Evolutionary conservation across 2,113 vertebrate species (phyloP).

Genomic region (Ploceus nigricollis): DNA sequence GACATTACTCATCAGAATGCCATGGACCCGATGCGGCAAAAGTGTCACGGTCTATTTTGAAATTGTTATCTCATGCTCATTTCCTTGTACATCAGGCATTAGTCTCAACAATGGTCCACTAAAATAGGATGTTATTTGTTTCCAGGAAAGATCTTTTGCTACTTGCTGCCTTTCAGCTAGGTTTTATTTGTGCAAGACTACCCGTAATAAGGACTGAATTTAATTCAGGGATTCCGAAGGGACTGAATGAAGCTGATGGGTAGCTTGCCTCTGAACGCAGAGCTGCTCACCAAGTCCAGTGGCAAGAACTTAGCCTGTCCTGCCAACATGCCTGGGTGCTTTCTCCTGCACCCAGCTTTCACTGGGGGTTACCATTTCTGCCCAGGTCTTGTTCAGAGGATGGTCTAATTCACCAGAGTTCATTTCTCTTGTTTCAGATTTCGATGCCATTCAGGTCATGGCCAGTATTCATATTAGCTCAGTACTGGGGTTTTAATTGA

Average conservation of each 20-base stretch:
- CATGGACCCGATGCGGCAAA: not conserved
- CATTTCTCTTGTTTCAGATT: not conserved
- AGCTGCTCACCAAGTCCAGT: fast-evolving
- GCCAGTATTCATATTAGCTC: not conserved
- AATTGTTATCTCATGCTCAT: conserved; percentile 69
- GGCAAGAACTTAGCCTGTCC: not conserved
- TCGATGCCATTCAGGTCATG: not conserved
- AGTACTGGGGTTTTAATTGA: not conserved
- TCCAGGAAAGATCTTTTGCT: not conserved
- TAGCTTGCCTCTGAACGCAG: not conserved
- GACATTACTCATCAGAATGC: conserved; percentile 62
- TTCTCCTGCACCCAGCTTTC: not conserved
- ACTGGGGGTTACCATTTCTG: not conserved
- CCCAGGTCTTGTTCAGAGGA: not conserved
- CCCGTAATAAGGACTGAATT: not conserved
- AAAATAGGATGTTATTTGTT: conserved; percentile 40
- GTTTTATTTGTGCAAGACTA: not conserved
- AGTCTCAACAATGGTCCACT: conserved; percentile 8
- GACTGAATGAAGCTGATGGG: fast-evolving
- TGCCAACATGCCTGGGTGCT: fast-evolving
- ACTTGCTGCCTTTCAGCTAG: not conserved
- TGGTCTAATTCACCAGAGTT: not conserved
- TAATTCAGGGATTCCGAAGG: not conserved
- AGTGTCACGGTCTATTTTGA: conserved; percentile 67
- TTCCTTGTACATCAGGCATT: conserved; percentile 60